Base-by-base conservation (phyloP, 37 sponge, comb jelly and placozoan species). In the Spongilla lacustris region DNA sequence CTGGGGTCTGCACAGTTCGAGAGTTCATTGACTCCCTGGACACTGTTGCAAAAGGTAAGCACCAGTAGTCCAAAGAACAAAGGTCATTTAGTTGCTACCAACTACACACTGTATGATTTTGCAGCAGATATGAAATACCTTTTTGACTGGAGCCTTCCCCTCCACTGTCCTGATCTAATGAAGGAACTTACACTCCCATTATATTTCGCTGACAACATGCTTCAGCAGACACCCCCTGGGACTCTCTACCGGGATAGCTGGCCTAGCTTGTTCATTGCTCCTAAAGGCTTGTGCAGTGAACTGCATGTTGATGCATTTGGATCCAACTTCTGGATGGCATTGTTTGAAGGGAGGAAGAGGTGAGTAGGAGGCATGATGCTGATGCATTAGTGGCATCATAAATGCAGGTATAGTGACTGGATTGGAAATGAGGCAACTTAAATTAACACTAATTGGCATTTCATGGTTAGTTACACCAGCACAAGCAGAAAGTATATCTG, bases 301-400 rank as follows among this genome's bases (percentile, higher is more conserved):
- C 86, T 95, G 6, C 95, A 95, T 78, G 85, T 95, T 10, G 95
- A 95, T 77, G 84, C 95, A 3, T 95, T 95, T 89, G 93, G 95
- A 28, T 95, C 95, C 23, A 95, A 92, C 79, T 95, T 95, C 87
- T 95, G 95, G 95, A 95, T 95, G 95, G 95, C 95, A 29, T 67
- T 95, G 14, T 92, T 95, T 78, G 73, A 95, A 83, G 95, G 95
- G 14, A 86, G 74, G 71, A 95, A 95, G 84, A 91, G 89, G 95
- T 94, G 36, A 17, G 33, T 70, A 36, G 35, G 35, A 34, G 21
- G n/a, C n/a, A n/a, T n/a, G n/a, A n/a, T n/a, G 1, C 2, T 10
- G 21, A 58, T 58, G 41, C 6, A 41, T 41, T 41, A n/a, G n/a
- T 41, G 41, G 41, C 6, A 41, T 9, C 41, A 41, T 6, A 3